A percentile compares a stretch with the other conserved stretches of the same genome.
These are phyloP conservation scores for Heliconius sara DNA, from an alignment of 2,888 invertebrate genomes.

Conservation along the genomic window DNA sequence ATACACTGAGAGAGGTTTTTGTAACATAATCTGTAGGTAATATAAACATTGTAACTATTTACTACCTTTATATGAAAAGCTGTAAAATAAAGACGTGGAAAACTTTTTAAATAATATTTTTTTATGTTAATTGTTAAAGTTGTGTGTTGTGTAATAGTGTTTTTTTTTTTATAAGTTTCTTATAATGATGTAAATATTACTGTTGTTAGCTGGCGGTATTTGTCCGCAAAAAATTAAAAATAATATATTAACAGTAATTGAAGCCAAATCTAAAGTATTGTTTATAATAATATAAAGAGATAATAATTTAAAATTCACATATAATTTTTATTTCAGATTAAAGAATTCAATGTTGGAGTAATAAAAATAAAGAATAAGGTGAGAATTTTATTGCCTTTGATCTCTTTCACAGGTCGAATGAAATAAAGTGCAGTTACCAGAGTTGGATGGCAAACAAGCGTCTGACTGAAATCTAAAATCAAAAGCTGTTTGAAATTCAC, in stretches of 20 bases:
- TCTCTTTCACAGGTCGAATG: conserved; percentile 12
- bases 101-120: no score
- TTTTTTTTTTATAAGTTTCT: background rate
- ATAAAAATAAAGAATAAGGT: conserved; percentile 8
- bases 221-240: no score
- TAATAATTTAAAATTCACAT: background rate
- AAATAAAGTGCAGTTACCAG: conserved; percentile 23
- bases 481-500: conserved; percentile 22
- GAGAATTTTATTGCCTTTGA: background rate
- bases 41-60: background rate
- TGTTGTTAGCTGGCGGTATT: no score
- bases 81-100: background rate
- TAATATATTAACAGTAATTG: no score
- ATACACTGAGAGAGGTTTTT: background rate
- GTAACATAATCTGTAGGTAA: background rate
- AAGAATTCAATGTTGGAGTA: background rate
- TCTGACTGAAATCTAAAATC: conserved; percentile 6
- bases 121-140: no score
- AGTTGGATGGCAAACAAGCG: conserved; percentile 9
- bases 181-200: no score
- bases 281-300: background rate
- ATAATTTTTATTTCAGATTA: background rate
- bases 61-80: background rate
- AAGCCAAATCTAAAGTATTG: no score
- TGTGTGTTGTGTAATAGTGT: background rate